Evolutionary conservation across 2,888 invertebrate species (phyloP), one percentile per base, ranked within the genome.

Genomic region (Oscheius sp.): DNA sequence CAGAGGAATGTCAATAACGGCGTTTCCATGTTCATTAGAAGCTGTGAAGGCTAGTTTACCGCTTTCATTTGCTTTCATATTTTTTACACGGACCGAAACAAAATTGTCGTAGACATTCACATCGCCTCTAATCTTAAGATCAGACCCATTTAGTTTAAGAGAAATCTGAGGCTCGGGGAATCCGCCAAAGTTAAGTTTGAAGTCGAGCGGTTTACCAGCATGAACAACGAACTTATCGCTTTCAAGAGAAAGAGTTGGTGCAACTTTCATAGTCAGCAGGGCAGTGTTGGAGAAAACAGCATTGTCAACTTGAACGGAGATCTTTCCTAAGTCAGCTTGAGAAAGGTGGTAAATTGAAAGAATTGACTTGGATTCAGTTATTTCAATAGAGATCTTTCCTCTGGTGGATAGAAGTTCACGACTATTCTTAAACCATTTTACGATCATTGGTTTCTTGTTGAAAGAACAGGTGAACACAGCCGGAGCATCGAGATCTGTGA

Each of bases 11-110:
- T 25, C 61, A 17, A 72, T 8, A n/a, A 61, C 70, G 31, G 72
- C 70, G n/a, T 67, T 25, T 0, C 71, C 67, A 10, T 55, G 48
- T 4, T 73, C 64, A 27, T 78, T 78, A 45, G 65, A 63, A n/a
- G 70, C 74, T 82, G 90, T 91, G 34, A 93, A 87, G 23, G 90
- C 92, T 81, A 93, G 92, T 0, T 86, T 89, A 37, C 94, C 94
- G 67, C 91, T 90, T 84, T 94, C 93, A 6, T 69, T 69, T 10
- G 73, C 72, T 37, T 74, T 79, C 52, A 81, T 8, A 25, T 91
- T 92, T 84, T 93, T 92, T 72, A 94, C 92, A 70, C 78, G 58
- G 33, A 84, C 75, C 0, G 73, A 73, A 4, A 80, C 66, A 8
- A 66, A 65, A 39, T 80, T 80, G 25, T 83, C 83, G 65, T 73